phyloP scores from a whole-genome alignment of 2,888 invertebrate species.

The Morinoia aosen region DNA sequence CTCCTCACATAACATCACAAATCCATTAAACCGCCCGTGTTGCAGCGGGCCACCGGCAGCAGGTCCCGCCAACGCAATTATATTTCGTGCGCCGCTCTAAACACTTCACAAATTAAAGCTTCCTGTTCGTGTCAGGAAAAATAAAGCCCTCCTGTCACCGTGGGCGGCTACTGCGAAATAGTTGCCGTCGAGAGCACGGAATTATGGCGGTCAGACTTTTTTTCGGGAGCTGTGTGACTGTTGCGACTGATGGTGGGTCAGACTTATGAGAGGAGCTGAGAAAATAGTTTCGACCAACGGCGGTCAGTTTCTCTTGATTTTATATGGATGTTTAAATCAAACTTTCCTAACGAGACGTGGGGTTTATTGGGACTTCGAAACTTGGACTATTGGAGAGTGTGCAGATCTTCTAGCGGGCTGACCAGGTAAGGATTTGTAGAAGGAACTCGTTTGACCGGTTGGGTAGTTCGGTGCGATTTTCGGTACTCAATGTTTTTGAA shows the following conservation, averaged over 20 bases:
- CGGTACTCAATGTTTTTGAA: too few relatives aligned
- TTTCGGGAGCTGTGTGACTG: neutral
- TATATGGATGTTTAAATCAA: neutral
- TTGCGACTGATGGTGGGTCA: neutral
- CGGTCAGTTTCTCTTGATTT: neutral
- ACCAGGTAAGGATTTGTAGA: too few relatives aligned
- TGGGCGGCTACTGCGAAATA: neutral
- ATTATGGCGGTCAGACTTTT: neutral
- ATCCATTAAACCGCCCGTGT: slow-evolving; percentile 31
- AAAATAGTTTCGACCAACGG: neutral
- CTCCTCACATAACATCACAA: slow-evolving; percentile 17
- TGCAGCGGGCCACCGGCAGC: neutral
- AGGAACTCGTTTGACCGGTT: too few relatives aligned
- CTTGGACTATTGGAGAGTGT: too few relatives aligned
- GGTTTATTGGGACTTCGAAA: too few relatives aligned
- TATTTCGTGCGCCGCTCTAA: slow-evolving; percentile 1
- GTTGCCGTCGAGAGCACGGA: neutral
- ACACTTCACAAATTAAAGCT: slow-evolving; percentile 24
- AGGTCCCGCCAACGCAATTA: neutral
- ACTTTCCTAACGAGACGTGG: too few relatives aligned
- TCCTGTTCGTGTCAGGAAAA: neutral
- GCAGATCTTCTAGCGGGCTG: too few relatives aligned
- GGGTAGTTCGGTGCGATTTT: too few relatives aligned
- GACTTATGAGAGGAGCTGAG: neutral
- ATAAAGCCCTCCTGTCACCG: slow-evolving; percentile 12